Conservation (phyloP, 2,888 invertebrate species). For the Microctonus hyperodae region DNA sequence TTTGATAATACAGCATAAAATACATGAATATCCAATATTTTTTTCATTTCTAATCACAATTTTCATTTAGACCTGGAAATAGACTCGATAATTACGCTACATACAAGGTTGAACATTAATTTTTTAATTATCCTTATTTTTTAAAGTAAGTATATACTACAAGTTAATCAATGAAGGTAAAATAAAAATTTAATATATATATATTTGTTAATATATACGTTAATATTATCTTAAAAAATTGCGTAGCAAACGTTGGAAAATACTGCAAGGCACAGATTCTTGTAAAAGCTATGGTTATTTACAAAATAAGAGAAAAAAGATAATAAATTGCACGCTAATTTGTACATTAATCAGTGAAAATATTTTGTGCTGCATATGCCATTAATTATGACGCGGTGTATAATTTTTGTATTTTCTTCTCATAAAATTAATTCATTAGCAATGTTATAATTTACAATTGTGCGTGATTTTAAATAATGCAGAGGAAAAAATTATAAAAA, state of each 20-base stretch:
- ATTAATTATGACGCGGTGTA: background rate
- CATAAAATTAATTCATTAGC: background rate
- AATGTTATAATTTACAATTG: background rate
- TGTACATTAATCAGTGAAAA: background rate
- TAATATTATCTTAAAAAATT: background rate
- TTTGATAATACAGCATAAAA: background rate
- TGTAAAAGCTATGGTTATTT: background rate
- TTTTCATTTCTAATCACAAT: background rate
- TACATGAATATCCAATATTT: background rate
- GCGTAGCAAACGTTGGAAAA: background rate
- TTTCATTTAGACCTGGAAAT: background rate
- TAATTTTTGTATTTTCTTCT: no score
- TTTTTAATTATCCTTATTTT: background rate
- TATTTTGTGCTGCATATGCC: background rate
- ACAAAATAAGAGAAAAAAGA: background rate
- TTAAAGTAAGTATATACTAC: background rate
- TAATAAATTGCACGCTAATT: background rate
- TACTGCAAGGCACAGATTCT: constrained; percentile 12
- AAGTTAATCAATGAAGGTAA: background rate
- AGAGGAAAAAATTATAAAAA: background rate
- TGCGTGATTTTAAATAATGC: background rate
- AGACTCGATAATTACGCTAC: background rate
- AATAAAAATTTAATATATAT: background rate
- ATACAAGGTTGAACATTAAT: background rate
- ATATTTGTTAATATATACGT: no score